These are phyloP conservation scores for Sinotaia quadrata DNA, from an alignment of 2,888 invertebrate species.

Conservation along the genomic window DNA sequence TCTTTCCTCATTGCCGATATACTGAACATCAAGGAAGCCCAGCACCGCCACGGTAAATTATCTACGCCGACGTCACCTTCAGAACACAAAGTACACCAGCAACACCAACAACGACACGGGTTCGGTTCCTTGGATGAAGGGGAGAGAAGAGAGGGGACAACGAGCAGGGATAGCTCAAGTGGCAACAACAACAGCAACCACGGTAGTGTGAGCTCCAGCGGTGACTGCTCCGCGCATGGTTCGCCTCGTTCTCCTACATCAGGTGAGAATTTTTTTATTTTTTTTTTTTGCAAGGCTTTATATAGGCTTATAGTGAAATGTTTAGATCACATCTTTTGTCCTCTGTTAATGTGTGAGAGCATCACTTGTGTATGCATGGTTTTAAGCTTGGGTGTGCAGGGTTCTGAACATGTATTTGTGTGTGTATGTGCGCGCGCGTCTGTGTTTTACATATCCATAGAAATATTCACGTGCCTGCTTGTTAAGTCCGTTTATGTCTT, in stretches of 20 bases:
- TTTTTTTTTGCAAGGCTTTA: too few species aligned
- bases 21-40: constrained; percentile 76
- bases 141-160: background rate
- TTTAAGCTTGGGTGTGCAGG: too few species aligned
- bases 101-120: background rate
- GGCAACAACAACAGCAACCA: background rate
- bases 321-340: too few species aligned
- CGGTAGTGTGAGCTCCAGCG: constrained; percentile 6
- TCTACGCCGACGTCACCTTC: background rate
- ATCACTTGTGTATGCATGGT: too few species aligned
- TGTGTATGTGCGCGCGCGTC: too few species aligned
- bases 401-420: too few species aligned
- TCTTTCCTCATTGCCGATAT: constrained; percentile 92
- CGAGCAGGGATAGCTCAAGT: background rate
- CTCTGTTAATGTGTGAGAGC: too few species aligned
- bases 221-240: constrained; percentile 2
- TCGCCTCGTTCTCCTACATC: constrained; percentile 20
- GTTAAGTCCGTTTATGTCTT: too few species aligned
- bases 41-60: constrained; percentile 7
- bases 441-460: too few species aligned
- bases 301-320: too few species aligned
- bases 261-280: too few species aligned
- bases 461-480: too few species aligned
- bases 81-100: background rate
- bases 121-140: background rate